Percentiles rank a stretch among this genome's conserved stretches.
These are phyloP conservation scores for Meandrusa payeni DNA, from an alignment of 2,888 invertebrate species.

Conservation along the genomic window DNA sequence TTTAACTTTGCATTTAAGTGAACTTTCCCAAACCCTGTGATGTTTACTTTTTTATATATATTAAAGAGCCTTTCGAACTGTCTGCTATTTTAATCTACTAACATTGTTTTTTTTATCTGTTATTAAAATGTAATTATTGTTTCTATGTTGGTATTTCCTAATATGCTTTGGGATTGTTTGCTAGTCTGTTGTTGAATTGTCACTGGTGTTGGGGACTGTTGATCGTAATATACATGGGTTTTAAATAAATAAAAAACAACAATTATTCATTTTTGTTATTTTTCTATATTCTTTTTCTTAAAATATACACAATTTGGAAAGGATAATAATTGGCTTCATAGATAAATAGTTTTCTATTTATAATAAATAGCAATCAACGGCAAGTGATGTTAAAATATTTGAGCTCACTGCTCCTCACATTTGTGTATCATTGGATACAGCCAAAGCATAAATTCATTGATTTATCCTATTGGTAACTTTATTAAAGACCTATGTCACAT, in stretches of 20 bases:
- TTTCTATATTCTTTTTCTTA: conserved; percentile 71
- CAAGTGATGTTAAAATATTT: conserved; percentile 49
- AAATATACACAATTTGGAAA: conserved; percentile 63
- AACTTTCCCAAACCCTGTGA: conserved; percentile 9
- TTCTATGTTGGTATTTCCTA: conserved; percentile 3
- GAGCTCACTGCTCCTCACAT: conserved; percentile 30
- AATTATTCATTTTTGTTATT: conserved; percentile 46
- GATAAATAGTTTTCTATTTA: conserved; percentile 60
- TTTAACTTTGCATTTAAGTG: conserved; percentile 7
- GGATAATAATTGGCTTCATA: conserved; percentile 46
- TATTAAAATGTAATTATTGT: background rate
- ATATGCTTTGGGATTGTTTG: conserved; percentile 6
- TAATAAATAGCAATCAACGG: conserved; percentile 66
- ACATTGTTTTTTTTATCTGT: conserved; percentile 4
- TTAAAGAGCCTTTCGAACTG: no score
- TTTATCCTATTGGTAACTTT: conserved; percentile 77
- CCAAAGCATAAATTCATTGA: conserved; percentile 33
- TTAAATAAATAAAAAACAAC: conserved; percentile 46
- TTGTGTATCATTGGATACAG: conserved; percentile 28
- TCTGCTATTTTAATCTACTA: no score
- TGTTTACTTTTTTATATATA: background rate
- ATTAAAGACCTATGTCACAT: conserved; percentile 67
- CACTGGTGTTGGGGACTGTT: conserved; percentile 27
- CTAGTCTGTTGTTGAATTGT: conserved; percentile 23
- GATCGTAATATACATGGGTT: conserved; percentile 28